Percentiles rank a stretch among this genome's conserved stretches.
These are phyloP conservation scores for Marmota monax DNA, from an alignment of 2,113 vertebrate species.

Conservation along the genomic window DNA sequence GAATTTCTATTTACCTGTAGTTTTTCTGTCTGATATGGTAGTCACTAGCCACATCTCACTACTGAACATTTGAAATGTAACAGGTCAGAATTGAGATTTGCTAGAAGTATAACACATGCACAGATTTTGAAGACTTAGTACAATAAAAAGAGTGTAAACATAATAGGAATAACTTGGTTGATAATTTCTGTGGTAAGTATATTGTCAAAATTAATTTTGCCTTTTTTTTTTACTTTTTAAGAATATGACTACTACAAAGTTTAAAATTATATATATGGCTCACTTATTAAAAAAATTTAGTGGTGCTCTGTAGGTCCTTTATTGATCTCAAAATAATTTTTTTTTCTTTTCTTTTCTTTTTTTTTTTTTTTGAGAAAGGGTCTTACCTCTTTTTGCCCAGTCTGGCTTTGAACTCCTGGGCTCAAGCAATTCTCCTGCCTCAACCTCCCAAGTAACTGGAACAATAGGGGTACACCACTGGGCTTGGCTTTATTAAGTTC, in stretches of 20 bases:
- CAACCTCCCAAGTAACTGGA: neutral
- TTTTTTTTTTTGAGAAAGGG: neutral
- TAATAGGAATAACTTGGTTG: neutral
- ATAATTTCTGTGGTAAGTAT: conserved; percentile 47
- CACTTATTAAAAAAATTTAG: neutral
- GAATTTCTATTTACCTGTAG: neutral
- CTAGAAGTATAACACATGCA: neutral
- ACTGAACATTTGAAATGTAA: neutral
- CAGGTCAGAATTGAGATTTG: neutral
- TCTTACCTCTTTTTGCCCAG: too few relatives aligned
- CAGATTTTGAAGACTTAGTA: conserved; percentile 7
- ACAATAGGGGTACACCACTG: too few relatives aligned
- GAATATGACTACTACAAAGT: neutral
- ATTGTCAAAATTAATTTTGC: conserved; percentile 1
- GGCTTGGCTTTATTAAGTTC: neutral
- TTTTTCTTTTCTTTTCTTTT: too few relatives aligned
- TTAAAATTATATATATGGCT: neutral
- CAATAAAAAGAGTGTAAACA: conserved; percentile 2
- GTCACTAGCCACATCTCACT: neutral
- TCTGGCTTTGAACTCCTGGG: too few relatives aligned
- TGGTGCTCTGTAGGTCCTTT: neutral
- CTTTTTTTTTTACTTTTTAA: neutral
- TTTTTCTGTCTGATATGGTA: neutral
- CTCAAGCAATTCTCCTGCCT: too few relatives aligned
- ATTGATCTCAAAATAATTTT: neutral